phyloP scores from a whole-genome alignment of 1,140 invertebrate species.

The Drosophila aff. region DNA sequence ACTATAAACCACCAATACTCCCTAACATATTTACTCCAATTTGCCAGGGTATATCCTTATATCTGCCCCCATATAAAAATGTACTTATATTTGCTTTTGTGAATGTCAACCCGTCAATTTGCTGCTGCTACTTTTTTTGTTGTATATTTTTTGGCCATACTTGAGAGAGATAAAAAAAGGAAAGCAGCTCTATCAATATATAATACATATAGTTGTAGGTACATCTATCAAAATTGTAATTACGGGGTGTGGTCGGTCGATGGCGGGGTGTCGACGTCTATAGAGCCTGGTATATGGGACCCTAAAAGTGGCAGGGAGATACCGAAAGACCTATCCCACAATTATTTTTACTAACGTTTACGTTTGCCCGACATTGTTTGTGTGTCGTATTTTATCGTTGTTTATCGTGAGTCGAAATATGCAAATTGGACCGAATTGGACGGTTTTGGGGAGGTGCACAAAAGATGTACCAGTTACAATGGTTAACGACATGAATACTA shows the following conservation, averaged over 20 bases:
- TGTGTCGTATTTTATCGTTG: conserved; percentile 32
- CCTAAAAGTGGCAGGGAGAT: background rate
- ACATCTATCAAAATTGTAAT: conserved; percentile 42
- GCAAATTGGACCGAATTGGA: conserved; percentile 34
- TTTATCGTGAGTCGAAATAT: conserved; percentile 56
- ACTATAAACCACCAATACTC: background rate
- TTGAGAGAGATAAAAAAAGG: conserved; percentile 5
- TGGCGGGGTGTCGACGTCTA: conserved; percentile 11
- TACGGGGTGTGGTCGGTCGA: conserved; percentile 13
- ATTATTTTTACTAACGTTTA: conserved; percentile 18
- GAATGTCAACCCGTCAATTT: conserved; percentile 4
- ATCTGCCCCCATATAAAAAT: conserved; percentile 4
- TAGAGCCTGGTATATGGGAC: background rate
- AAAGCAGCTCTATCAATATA: conserved; percentile 7
- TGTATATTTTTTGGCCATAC: conserved; percentile 5
- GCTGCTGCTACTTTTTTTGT: background rate
- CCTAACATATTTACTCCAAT: background rate
- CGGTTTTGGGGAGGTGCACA: background rate
- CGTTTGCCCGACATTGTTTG: conserved; percentile 13
- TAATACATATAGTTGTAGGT: background rate
- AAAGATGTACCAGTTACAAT: conserved; percentile 79
- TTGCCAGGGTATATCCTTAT: conserved; percentile 1
- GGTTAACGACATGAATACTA: conserved; percentile 78
- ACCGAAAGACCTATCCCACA: conserved; percentile 2
- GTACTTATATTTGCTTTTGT: conserved; percentile 10